Percentiles rank a stretch among this genome's conserved stretches.
phyloP scores from a whole-genome alignment of 2,888 invertebrate genomes.

The Danaus chrysippus region DNA sequence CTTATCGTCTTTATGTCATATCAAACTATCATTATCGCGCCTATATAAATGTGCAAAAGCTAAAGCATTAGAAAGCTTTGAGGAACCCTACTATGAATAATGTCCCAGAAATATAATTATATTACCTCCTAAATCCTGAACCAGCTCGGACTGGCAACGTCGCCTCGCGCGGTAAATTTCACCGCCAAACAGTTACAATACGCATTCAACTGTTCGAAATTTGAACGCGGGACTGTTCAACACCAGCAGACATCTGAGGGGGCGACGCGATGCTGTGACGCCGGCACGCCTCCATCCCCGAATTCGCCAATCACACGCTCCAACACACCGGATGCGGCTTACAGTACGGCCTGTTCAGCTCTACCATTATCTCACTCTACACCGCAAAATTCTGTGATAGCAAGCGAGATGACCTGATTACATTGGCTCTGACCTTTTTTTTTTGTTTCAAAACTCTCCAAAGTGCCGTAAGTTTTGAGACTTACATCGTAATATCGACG shows the following conservation, averaged over 20 bases:
- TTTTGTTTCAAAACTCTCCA: constrained; percentile 20
- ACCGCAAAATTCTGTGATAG: constrained; percentile 29
- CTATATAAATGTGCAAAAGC: constrained; percentile 10
- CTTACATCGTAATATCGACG: constrained; percentile 11
- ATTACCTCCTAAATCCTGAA: constrained; percentile 62
- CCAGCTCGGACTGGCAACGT: constrained; percentile 62
- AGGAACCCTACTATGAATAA: constrained; percentile 24
- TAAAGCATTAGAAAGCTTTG: constrained; percentile 22
- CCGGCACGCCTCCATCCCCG: constrained; percentile 59
- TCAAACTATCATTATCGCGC: background rate
- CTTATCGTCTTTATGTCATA: background rate
- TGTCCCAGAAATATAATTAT: constrained; percentile 37
- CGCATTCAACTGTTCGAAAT: constrained; percentile 74
- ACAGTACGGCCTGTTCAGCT: constrained; percentile 35
- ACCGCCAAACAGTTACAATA: constrained; percentile 66
- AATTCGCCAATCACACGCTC: constrained; percentile 50
- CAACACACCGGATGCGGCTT: constrained; percentile 41
- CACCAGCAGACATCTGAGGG: constrained; percentile 61
- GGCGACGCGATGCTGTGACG: constrained; percentile 50
- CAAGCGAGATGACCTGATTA: constrained; percentile 40
- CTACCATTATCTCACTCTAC: constrained; percentile 39
- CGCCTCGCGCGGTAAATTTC: constrained; percentile 55
- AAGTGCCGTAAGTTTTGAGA: constrained; percentile 19
- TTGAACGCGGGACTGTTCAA: constrained; percentile 64
- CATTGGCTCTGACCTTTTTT: constrained; percentile 29